These are phyloP conservation scores for Habroteleia sp. DNA, from an alignment of 2,888 invertebrate genomes.

Conservation along the genomic window DNA sequence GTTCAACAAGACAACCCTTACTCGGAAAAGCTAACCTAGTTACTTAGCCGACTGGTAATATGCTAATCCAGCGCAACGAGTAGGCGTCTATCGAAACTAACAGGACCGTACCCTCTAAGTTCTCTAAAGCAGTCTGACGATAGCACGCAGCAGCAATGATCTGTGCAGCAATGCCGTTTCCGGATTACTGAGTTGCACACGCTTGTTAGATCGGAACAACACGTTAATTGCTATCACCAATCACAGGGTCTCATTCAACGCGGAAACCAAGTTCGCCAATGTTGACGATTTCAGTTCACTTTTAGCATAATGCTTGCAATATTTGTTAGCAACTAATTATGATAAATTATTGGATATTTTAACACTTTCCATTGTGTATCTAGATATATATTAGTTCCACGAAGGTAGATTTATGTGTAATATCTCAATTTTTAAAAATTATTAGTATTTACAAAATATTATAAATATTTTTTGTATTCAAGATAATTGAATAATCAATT, in stretches of 20 bases:
- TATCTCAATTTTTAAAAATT: too few relatives aligned
- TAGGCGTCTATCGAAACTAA: slow-evolving; percentile 71
- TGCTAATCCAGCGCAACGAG: slow-evolving; percentile 71
- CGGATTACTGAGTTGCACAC: slow-evolving; percentile 67
- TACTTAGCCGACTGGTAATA: slow-evolving; percentile 69
- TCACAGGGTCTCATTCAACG: slow-evolving; percentile 69
- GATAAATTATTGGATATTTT: slow-evolving; percentile 29
- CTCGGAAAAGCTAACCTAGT: slow-evolving; percentile 63
- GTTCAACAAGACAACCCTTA: not conserved
- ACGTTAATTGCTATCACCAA: slow-evolving; percentile 78
- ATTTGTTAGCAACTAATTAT: slow-evolving; percentile 37
- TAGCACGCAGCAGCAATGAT: slow-evolving; percentile 74
- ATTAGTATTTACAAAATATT: too few relatives aligned
- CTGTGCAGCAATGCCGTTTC: slow-evolving; percentile 70
- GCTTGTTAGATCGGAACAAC: slow-evolving; percentile 71
- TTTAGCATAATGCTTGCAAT: slow-evolving; percentile 29
- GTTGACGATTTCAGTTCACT: slow-evolving; percentile 46
- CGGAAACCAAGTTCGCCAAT: slow-evolving; percentile 41
- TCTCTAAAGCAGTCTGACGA: slow-evolving; percentile 68
- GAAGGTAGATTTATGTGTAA: not conserved
- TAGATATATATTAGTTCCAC: slow-evolving; percentile 9
- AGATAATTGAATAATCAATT: too few relatives aligned
- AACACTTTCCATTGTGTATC: slow-evolving; percentile 9
- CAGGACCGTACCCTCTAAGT: slow-evolving; percentile 64
- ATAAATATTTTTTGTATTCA: too few relatives aligned